A percentile compares a stretch with the other conserved stretches of the same genome.
Evolutionary conservation across 1,140 invertebrate genomes (phyloP).

Genomic region (Eciton burchellii): DNA sequence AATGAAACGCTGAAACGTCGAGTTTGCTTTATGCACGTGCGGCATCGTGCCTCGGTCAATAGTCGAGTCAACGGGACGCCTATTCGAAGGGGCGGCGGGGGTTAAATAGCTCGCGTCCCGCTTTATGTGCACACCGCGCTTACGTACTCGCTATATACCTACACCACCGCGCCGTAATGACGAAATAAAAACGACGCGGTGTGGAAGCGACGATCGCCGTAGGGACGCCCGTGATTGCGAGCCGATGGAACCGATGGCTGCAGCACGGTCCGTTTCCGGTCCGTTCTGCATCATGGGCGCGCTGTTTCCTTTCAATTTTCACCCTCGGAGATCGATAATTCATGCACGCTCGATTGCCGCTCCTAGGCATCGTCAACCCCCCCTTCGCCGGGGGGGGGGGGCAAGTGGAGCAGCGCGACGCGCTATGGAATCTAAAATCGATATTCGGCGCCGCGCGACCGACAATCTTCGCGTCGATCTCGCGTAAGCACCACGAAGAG

Average conservation of each 20-base stretch:
- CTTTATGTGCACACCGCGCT: neutral
- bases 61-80: slow-evolving; percentile 16
- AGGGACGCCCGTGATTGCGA: no score
- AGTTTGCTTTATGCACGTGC: slow-evolving; percentile 8
- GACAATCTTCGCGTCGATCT: slow-evolving; percentile 55
- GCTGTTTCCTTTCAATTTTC: slow-evolving; percentile 30
- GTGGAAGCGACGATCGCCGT: no score
- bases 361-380: slow-evolving; percentile 41
- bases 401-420: slow-evolving; percentile 63
- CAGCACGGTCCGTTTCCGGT: no score
- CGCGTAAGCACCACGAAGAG: slow-evolving; percentile 25
- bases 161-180: no score
- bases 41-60: slow-evolving; percentile 2
- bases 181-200: no score
- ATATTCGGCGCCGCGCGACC: slow-evolving; percentile 54
- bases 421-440: slow-evolving; percentile 70
- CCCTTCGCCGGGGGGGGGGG: no score
- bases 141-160: no score
- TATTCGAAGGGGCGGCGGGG: slow-evolving; percentile 5
- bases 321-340: slow-evolving; percentile 61
- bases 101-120: neutral
- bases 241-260: no score
- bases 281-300: neutral
- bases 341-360: slow-evolving; percentile 59
- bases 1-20: slow-evolving; percentile 5